Conservation (phyloP, 2,797 vertebrate species). For the Percopsis omiscomaycus region DNA sequence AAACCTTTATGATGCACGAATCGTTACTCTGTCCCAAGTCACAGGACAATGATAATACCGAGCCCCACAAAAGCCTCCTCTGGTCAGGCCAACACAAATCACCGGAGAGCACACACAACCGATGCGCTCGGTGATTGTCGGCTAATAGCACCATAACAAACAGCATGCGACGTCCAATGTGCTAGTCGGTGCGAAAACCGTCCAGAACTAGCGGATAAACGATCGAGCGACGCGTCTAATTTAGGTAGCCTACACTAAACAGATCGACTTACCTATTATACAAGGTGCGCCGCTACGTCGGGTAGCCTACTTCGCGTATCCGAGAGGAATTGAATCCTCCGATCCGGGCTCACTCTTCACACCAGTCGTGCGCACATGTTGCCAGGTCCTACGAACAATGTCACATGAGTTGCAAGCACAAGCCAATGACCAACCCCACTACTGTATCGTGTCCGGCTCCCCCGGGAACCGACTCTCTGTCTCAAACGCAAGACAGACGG, state of each 20-base stretch:
- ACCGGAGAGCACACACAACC: no score
- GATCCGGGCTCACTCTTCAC: conserved; percentile 64
- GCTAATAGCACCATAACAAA: no score
- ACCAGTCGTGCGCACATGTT: conserved; percentile 69
- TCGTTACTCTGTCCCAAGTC: no score
- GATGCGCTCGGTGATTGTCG: no score
- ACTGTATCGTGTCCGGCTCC: conserved; percentile 30
- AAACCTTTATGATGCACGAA: no score
- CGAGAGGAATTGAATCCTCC: conserved; percentile 48
- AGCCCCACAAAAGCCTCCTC: no score
- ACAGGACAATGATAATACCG: no score
- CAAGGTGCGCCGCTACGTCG: conserved; percentile 65
- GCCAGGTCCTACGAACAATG: conserved; percentile 46
- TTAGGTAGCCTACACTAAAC: conserved; percentile 13
- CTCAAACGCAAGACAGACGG: conserved; percentile 19
- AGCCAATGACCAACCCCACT: conserved; percentile 37
- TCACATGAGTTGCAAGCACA: conserved; percentile 47
- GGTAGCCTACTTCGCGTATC: conserved; percentile 52
- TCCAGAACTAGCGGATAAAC: not conserved
- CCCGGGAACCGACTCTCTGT: conserved; percentile 32
- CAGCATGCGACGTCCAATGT: not conserved
- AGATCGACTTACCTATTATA: conserved; percentile 61
- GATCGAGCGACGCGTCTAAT: conserved; percentile 1
- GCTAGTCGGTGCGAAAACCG: not conserved
- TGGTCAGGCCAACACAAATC: no score